Evolutionary conservation across 2,888 invertebrate species (phyloP).

Genomic region (Baronia brevicornis): DNA sequence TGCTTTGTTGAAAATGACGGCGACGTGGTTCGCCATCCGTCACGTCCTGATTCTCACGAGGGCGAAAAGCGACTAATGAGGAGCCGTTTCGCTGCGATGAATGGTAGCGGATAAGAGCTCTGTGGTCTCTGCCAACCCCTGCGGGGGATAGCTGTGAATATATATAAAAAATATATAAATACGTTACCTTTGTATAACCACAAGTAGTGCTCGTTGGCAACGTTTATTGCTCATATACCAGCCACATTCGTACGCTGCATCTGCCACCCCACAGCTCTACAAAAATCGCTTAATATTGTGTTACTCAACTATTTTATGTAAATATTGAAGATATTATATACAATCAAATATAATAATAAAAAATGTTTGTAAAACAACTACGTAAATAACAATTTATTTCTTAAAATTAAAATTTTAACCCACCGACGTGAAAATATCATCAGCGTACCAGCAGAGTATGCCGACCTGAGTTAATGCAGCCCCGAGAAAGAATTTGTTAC

Average conservation of each 20-base stretch:
- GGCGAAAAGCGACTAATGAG: too few relatives aligned
- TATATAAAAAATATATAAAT: neutral
- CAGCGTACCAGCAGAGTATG: constrained; percentile 58
- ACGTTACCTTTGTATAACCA: constrained; percentile 49
- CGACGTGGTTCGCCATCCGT: too few relatives aligned
- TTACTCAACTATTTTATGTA: too few relatives aligned
- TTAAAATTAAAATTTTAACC: constrained; percentile 19
- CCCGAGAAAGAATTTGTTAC: constrained; percentile 54
- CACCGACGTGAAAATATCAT: constrained; percentile 54
- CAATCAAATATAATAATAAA: neutral
- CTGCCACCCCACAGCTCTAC: constrained; percentile 49
- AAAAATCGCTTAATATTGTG: neutral
- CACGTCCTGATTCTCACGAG: too few relatives aligned
- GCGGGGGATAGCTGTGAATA: too few relatives aligned
- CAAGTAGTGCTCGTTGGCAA: constrained; percentile 41
- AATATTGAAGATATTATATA: neutral
- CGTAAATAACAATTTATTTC: neutral
- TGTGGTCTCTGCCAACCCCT: too few relatives aligned
- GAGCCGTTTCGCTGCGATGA: too few relatives aligned
- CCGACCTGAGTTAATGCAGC: constrained; percentile 54
- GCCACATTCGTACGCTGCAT: constrained; percentile 51
- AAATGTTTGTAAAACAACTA: too few relatives aligned
- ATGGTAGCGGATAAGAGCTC: too few relatives aligned
- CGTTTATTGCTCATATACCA: constrained; percentile 45
- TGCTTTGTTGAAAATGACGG: too few relatives aligned